phyloP scores from a whole-genome alignment of 2,113 vertebrate genomes.

The Athene cunicularia region DNA sequence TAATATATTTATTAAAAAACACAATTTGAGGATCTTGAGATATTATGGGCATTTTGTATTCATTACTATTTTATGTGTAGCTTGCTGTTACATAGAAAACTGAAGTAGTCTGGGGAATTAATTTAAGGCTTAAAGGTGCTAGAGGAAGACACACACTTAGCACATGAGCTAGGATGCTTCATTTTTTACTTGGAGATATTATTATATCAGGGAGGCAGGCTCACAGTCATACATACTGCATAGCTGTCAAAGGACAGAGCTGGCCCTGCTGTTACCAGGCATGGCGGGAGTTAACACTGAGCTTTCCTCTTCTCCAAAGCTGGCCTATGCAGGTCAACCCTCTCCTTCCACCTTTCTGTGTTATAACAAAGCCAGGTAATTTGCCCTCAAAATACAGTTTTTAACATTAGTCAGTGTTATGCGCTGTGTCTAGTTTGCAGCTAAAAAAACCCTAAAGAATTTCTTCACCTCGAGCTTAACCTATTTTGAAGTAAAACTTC shows the following conservation, averaged over 20 bases:
- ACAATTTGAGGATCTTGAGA: background rate
- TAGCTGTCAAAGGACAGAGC: background rate
- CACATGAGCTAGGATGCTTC: background rate
- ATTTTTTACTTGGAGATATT: background rate
- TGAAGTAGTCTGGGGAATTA: background rate
- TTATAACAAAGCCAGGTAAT: background rate
- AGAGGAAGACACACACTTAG: background rate
- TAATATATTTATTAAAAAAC: background rate
- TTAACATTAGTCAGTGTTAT: background rate
- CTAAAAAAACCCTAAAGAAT: background rate
- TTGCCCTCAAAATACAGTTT: background rate
- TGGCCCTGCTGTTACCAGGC: background rate
- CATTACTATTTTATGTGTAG: background rate
- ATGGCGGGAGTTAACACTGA: background rate
- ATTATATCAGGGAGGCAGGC: too few species aligned
- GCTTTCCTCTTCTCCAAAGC: background rate
- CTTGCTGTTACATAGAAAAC: background rate
- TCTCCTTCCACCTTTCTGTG: background rate
- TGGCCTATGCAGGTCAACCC: background rate
- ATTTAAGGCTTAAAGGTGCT: background rate
- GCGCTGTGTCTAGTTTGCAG: background rate
- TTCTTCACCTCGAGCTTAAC: background rate
- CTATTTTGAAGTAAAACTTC: background rate
- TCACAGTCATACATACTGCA: background rate
- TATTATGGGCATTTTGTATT: background rate